phyloP scores from a whole-genome alignment of 2,888 invertebrate genomes.

The Clivina fossor region DNA sequence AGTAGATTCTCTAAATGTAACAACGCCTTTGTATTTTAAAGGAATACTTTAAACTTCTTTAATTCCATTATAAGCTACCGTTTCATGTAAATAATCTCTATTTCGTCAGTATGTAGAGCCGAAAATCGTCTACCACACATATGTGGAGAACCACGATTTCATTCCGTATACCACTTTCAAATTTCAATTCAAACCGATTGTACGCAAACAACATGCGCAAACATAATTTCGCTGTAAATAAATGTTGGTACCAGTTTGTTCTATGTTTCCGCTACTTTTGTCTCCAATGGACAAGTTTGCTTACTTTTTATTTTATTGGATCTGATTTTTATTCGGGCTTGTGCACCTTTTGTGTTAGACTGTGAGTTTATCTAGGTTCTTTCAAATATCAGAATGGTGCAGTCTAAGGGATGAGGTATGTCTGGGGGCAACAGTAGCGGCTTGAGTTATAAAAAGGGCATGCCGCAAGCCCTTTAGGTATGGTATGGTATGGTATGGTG shows the following conservation, averaged over 20 bases:
- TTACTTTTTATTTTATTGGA: constrained; percentile 50
- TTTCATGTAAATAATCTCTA: constrained; percentile 21
- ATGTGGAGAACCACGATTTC: constrained; percentile 22
- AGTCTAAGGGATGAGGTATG: constrained; percentile 18
- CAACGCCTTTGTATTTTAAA: constrained; percentile 31
- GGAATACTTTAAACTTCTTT: constrained; percentile 29
- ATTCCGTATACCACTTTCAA: constrained; percentile 15
- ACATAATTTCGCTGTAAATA: constrained; percentile 50
- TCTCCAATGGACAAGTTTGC: constrained; percentile 52
- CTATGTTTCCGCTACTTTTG: constrained; percentile 49
- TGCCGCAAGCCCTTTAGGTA: constrained; percentile 48
- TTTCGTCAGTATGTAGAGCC: not conserved
- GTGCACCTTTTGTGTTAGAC: constrained; percentile 34
- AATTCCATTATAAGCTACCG: constrained; percentile 22
- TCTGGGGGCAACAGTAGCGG: constrained; percentile 42
- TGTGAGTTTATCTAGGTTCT: constrained; percentile 2
- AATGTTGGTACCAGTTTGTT: constrained; percentile 51
- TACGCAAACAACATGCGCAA: constrained; percentile 17
- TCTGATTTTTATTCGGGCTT: constrained; percentile 50
- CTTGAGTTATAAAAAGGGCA: constrained; percentile 42
- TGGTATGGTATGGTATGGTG: constrained; percentile 39
- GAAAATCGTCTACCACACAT: constrained; percentile 4
- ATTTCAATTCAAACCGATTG: constrained; percentile 7
- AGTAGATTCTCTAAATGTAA: constrained; percentile 26
- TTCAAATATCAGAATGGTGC: not conserved